Base-by-base conservation (phyloP, 1,140 invertebrate genomes). In the Euura lappo region DNA sequence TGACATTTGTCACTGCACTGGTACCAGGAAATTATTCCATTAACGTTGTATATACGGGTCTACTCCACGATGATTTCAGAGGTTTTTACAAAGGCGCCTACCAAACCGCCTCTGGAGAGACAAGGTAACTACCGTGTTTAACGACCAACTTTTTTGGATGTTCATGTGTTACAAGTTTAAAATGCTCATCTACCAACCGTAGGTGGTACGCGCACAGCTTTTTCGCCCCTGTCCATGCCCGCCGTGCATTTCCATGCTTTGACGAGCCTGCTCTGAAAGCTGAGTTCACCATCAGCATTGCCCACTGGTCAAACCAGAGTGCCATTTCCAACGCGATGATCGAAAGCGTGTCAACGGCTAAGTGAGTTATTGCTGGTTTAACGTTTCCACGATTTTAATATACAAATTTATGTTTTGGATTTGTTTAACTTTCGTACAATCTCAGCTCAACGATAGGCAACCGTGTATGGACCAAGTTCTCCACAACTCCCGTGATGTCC, bases 261-360 rank as follows among this genome's bases (percentile, higher is more conserved):
- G 94, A 96, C 82, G 94, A 96, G 79, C 94, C 94, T 0, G 86
- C 87, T 11, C 87, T 94, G 10, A 95, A 95, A 84, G 91, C 94
- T 1, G 86, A 85, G 2, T 95, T 94, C 75, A 89, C 84, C 45
- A 82, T 96, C 8, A 90, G 90, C 2, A 81, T 96, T 2, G 90
- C 90, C 0, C 89, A 87, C 28, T 89, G 89, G 2, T 74, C 65
- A 1, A 79, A 84, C 5, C 90, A 91, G 70, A 84, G 78, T 4
- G 88, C 88, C 0, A 84, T 92, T n/a, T 90, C 89, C 1, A 93
- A 93, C 76, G 93, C 92, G 91, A 90, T 89, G 65, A 84, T n/a
- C 4, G 80, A 76, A 80, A 82, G 8, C 6, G 13, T n/a, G 10
- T 60, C 51, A 60, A 6, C 3, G 13, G 51, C 51, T 74, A 75